Conservation (phyloP, 2,113 vertebrate species). For the Vidua chalybeata region DNA sequence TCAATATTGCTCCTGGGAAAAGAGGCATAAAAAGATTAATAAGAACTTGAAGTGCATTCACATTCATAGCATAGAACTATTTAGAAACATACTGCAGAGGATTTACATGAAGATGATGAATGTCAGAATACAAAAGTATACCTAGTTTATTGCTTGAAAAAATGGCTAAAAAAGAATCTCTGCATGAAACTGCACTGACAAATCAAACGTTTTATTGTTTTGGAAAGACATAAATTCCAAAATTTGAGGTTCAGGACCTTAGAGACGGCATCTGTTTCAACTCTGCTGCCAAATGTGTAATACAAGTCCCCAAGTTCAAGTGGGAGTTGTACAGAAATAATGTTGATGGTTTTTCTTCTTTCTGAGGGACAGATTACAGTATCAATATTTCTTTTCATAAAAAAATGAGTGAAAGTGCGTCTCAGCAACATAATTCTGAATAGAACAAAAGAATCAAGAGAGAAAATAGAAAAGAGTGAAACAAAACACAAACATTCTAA, state of each 20-base stretch:
- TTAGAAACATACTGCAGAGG: background rate
- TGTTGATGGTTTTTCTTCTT: background rate
- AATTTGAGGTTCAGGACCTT: slow-evolving; percentile 52
- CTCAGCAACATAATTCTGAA: background rate
- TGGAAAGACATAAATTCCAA: slow-evolving; percentile 29
- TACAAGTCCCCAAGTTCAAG: slow-evolving; percentile 26
- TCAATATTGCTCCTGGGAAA: background rate
- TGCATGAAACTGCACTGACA: background rate
- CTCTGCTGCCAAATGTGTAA: slow-evolving; percentile 30
- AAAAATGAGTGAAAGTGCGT: background rate
- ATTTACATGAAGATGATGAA: slow-evolving; percentile 3
- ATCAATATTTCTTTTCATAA: slow-evolving; percentile 22
- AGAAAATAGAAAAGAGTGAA: background rate
- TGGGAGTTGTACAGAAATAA: slow-evolving; percentile 1
- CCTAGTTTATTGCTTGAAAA: background rate
- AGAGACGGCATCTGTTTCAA: slow-evolving; percentile 36
- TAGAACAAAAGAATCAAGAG: background rate
- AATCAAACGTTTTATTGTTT: slow-evolving; percentile 47
- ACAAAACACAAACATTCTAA: background rate
- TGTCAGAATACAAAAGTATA: background rate
- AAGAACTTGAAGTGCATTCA: background rate
- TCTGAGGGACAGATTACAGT: slow-evolving; percentile 13
- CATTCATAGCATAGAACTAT: background rate
- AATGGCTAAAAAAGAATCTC: background rate
- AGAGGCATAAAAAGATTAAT: background rate